Base-by-base conservation (phyloP, 2,797 vertebrate genomes). In the Argya squamiceps region DNA sequence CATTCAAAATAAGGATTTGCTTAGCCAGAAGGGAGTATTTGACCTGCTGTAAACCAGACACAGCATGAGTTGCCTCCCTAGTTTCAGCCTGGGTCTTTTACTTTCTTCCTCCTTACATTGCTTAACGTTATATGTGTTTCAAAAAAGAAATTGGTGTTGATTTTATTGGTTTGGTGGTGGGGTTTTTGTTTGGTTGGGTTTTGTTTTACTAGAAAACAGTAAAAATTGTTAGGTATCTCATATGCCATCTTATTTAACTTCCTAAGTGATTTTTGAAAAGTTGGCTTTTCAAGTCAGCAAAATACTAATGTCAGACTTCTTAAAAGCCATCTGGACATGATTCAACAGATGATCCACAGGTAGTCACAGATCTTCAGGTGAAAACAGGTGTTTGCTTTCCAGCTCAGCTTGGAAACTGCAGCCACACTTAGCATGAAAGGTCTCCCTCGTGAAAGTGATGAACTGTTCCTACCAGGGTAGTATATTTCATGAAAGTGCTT, bases 391-490 rank as follows among this genome's bases (percentile, higher is more conserved):
- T 16, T 58, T 6, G 21, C 23, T 71, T 85, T 52, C 13, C 56
- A 81, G 29, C 16, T 87, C 12, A 67, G 43, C 36, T 41, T 32
- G 21, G 36, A 75, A 78, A 53, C 58, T 37, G 53, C 62, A 47
- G 36, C 56, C 6, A 12, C 6, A 2, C 15, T 30, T 52, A 32
- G 20, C 8, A 6, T 22, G 62, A 46, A 79, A 67, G 15, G 12
- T 36, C 18, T 71, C n/a, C 30, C 15, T 24, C 0, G 0, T 16
- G 30, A 23, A 65, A 41, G 23, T 0, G 8, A 79, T 22, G 65
- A 56, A 47, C 43, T 59, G 9, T 9, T 70, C 22, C 8, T 22
- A 49, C 9, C 22, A 16, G n/a, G 15, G 9, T n/a, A 21, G 13
- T 8, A 24, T 5, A 80, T 20, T 64, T 5, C 26, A 67, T 5